Evolutionary conservation across 2,888 invertebrate species (phyloP), one percentile per base, ranked within the genome.

Genomic region (Cryptocephalus moraei): DNA sequence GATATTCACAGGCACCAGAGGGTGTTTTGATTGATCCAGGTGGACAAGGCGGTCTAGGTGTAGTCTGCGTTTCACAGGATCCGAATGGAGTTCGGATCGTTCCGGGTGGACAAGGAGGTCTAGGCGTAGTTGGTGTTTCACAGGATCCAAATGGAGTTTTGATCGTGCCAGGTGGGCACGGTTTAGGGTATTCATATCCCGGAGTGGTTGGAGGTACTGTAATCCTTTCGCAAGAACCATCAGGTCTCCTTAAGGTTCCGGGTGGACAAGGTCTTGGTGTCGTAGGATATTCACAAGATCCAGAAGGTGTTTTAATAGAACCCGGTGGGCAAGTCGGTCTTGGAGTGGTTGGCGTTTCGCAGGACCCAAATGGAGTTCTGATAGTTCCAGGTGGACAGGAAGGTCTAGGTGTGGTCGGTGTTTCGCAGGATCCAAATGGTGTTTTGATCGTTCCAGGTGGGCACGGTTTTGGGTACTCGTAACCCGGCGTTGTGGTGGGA

Each of bases 91-190:
- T 14, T 14, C 8, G 8, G n/a, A 8, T 9, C 32, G 9, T 11
- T 10, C 13, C 13, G 10, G 41, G 9, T 13, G 14, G 9, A 43
- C 49, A 49, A 8, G 41, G 13, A 9, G 43, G 39, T 32, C 49
- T 42, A 1, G 51, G 51, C 9, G 48, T 22, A 38, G 49, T 22
- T 39, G 61, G 62, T 9, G 42, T 45, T 46, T 59, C 60, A 32
- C 45, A 44, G 32, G 48, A 38, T 9, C 36, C 36, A 4, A 12
- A 36, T n/a, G 41, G 41, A 4, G 41, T 14, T 14, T 11, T 31
- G n/a, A 8, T 9, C 32, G 9, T 11, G 8, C 13, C 13, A 31
- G 41, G 9, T 13, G 14, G 9, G 43, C 49, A 49, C 9, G 41
- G 13, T 14, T 13, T 31, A 4, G 31, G 13, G 46, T 43, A 11